These are phyloP conservation scores for Pseudomyrmex sp. DNA, from an alignment of 1,140 invertebrate genomes.

Conservation along the genomic window DNA sequence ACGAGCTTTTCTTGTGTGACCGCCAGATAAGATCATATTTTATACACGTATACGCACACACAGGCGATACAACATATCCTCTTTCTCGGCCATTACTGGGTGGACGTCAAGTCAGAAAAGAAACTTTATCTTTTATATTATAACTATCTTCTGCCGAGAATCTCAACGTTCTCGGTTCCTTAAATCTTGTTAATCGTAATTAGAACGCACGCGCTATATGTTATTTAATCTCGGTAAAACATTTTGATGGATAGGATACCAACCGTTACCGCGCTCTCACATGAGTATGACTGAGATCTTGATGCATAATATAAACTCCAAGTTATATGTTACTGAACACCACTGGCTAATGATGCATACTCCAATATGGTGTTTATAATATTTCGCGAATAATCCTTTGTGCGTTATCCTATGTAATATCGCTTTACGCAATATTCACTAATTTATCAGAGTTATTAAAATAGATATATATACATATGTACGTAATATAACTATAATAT, in stretches of 20 bases:
- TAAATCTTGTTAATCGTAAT: conserved; percentile 1
- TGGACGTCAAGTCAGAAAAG: conserved; percentile 4
- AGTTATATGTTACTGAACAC: neutral
- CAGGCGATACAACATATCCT: conserved; percentile 6
- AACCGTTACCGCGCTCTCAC: neutral
- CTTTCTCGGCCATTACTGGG: conserved; percentile 23
- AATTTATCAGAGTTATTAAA: conserved; percentile 36
- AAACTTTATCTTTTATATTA: conserved; percentile 2
- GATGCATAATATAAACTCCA: neutral
- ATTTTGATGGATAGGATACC: neutral
- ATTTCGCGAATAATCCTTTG: conserved; percentile 12
- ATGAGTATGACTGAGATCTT: neutral
- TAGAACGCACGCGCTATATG: neutral
- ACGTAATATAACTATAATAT: neutral
- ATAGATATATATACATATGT: too few relatives aligned
- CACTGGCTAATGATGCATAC: neutral
- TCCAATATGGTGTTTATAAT: neutral
- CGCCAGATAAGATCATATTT: conserved; percentile 55
- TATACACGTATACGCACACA: conserved; percentile 7
- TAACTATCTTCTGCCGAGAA: neutral
- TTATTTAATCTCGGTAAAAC: neutral
- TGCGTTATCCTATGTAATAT: neutral
- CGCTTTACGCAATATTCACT: conserved; percentile 9
- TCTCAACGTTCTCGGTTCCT: neutral
- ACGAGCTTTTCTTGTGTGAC: conserved; percentile 13